Evolutionary conservation across 2,797 vertebrate genomes (phyloP), one percentile per base, ranked within the genome.

Genomic region (Helicolenus hilgendorfi): DNA sequence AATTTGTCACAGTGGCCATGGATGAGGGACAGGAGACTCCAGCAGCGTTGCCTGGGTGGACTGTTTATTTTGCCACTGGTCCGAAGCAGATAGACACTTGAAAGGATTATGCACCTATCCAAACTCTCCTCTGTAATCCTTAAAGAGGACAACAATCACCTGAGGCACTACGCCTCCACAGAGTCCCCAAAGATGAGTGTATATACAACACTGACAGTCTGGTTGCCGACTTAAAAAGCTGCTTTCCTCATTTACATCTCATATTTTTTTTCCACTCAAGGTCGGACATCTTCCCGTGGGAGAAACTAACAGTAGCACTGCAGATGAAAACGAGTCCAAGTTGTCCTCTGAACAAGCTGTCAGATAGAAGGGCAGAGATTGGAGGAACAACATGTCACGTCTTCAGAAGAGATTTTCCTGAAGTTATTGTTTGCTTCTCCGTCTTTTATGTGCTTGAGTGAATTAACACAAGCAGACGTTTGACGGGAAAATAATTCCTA

Each of bases 131-230:
- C 75, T 88, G 83, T 94, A 91, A 94, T 95, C 89, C 89, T 87
- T 74, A 85, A 93, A 93, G 86, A 94, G 88, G 87, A 94, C 91
- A 87, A 83, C 89, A 91, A 91, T 93, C 88, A 94, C 94, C 94
- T 76, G 91, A 91, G 89, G 91, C 89, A 2, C 75, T 11, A 59
- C 74, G 65, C 90, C 86, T 88, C 71, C 87, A 29, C 85, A 76
- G 26, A 89, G 75, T 84, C 91, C 89, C 81, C 82, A 59, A 81
- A 88, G 69, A 91, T 38, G 83, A 76, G 82, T 29, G 69, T 11
- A 49, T 27, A 77, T 22, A 55, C 88, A 82, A 73, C 29, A 10
- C 65, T 78, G 85, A 85, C 80, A 86, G 79, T 79, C 68, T 59
- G 85, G 83, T 84, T 80, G 64, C 1, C 1, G 35, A 82, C 77